phyloP scores from a whole-genome alignment of 2,888 invertebrate species.

The Drosophila parthenogenetica region DNA sequence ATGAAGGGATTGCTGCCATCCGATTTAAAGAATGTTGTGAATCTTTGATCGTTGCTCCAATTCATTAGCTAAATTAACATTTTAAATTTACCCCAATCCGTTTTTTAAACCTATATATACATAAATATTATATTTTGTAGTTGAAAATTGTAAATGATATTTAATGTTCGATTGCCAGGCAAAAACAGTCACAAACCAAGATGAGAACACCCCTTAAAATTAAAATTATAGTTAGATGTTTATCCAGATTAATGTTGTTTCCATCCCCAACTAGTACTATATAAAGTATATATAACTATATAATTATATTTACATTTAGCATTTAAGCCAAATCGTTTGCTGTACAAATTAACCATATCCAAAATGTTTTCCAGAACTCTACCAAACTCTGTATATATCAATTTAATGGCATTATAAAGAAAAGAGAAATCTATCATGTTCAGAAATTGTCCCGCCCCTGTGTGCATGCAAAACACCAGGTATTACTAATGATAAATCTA shows the following conservation, averaged over 20 bases:
- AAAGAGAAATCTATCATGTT: constrained; percentile 19
- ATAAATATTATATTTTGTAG: constrained; percentile 7
- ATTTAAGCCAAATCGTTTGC: constrained; percentile 3
- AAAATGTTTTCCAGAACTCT: constrained; percentile 23
- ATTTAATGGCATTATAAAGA: constrained; percentile 7
- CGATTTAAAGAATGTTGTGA: constrained; percentile 82
- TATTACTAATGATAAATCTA: background rate
- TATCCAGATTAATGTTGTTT: constrained; percentile 9
- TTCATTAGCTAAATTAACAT: constrained; percentile 41
- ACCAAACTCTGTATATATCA: constrained; percentile 12
- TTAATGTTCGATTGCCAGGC: constrained; percentile 5
- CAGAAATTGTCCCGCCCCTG: constrained; percentile 9
- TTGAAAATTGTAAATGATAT: constrained; percentile 12
- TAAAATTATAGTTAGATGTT: constrained; percentile 13
- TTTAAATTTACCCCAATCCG: background rate
- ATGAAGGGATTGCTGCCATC: constrained; percentile 80
- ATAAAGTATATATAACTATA: background rate
- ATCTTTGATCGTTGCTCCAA: constrained; percentile 74
- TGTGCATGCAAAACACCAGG: background rate
- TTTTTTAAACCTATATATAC: background rate
- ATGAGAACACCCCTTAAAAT: background rate
- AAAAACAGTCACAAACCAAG: constrained; percentile 4
- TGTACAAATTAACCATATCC: constrained; percentile 27
- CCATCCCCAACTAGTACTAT: background rate
- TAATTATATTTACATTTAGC: constrained; percentile 2